These are phyloP conservation scores for Anadara kagoshimensis DNA, from an alignment of 1,140 invertebrate species.

Conservation along the genomic window DNA sequence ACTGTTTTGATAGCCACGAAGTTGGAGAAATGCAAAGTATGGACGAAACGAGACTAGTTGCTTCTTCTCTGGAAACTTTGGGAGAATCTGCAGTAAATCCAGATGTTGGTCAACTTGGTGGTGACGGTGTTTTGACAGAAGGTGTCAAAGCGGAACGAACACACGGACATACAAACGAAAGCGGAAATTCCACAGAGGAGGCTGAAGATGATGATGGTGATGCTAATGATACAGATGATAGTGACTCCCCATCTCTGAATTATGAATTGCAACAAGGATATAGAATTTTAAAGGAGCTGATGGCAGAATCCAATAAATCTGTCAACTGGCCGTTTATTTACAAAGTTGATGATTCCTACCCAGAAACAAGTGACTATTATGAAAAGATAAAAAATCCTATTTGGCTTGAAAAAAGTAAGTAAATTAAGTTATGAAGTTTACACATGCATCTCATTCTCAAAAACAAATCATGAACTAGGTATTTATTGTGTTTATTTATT, in stretches of 20 bases:
- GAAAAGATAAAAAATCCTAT: constrained; percentile 72
- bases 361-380: constrained; percentile 71
- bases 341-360: constrained; percentile 62
- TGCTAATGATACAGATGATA: too few species aligned
- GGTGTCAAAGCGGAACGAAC: background rate
- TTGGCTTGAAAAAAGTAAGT: constrained; percentile 75
- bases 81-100: too few species aligned
- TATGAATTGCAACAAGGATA: constrained; percentile 64
- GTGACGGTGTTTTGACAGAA: too few species aligned
- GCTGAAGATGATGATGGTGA: too few species aligned
- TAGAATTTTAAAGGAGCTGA: constrained; percentile 70
- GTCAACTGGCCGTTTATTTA: constrained; percentile 72
- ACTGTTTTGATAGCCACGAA: too few species aligned
- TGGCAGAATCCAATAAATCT: constrained; percentile 68
- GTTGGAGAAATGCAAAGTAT: too few species aligned
- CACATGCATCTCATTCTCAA: too few species aligned
- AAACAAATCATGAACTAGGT: too few species aligned
- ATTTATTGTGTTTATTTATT: too few species aligned
- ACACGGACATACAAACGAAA: background rate
- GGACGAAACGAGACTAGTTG: too few species aligned
- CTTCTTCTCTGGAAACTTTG: too few species aligned
- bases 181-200: background rate
- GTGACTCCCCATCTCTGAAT: constrained; percentile 40
- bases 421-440: background rate
- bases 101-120: too few species aligned